Evolutionary conservation across 2,113 vertebrate genomes (phyloP).

Genomic region (Psittacula cyanocephala): DNA sequence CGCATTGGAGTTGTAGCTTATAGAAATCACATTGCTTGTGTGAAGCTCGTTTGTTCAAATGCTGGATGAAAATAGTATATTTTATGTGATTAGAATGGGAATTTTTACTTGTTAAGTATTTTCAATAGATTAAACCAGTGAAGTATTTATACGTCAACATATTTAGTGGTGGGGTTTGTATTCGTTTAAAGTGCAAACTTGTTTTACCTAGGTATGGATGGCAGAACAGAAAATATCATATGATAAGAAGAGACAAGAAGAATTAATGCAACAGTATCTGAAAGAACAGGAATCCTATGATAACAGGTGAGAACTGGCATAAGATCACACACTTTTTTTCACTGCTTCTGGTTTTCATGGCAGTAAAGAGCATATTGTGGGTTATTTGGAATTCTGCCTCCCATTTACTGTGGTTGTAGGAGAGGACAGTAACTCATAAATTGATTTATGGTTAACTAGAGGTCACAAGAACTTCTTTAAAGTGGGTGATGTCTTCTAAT

Average conservation of each 20-base stretch:
- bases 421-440: not conserved
- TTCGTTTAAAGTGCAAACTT: not conserved
- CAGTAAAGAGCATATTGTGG: not conserved
- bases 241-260: constrained; percentile 97
- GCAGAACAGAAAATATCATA: constrained; percentile 97
- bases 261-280: constrained; percentile 94
- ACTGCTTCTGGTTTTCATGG: not conserved
- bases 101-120: not conserved
- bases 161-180: not conserved
- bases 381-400: not conserved
- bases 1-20: not conserved
- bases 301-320: constrained; percentile 83
- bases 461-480: not conserved
- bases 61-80: not conserved
- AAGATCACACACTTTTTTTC: not conserved
- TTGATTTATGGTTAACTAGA: not conserved
- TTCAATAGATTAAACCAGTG: not conserved
- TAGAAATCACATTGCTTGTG: not conserved
- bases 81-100: not conserved
- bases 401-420: not conserved
- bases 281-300: constrained; percentile 98
- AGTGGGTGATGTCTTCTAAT: not conserved
- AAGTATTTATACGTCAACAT: accelerated
- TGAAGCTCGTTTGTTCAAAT: not conserved
- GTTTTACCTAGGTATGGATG: constrained; percentile 92